Base-by-base conservation (phyloP, 2,113 vertebrate genomes). In the Bucco capensis region DNA sequence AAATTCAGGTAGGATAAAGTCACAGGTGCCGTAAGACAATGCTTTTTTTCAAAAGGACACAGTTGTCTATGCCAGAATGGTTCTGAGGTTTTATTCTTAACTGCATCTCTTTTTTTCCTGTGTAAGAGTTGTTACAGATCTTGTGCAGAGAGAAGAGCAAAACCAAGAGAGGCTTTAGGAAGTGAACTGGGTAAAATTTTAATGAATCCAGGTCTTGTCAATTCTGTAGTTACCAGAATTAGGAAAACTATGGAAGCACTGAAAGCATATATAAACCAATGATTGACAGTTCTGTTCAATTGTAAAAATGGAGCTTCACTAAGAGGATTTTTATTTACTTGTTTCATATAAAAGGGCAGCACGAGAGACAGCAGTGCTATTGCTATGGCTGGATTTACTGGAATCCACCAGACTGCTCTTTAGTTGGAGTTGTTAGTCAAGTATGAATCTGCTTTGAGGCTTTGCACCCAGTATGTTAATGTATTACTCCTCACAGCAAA, bases 311-410 rank as follows among this genome's bases (percentile, higher is more conserved):
- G 18, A 54, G 35, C 42, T 85, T 91, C 84, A 92, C 24, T 54
- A 74, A 56, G 50, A 46, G 25, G 46, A 61, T 64, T 92, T 88
- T 77, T 83, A 21, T 84, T 87, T 83, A 33, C 50, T 91, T 82
- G 31, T 69, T 92, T 89, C 62, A 89, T 76, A 56, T 66, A 73
- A 91, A 91, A 87, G n/a, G n/a, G 33, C 86, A 62, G 49, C 37
- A 77, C 33, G 70, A 76, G 31, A 28, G 70, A 53, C 35, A 62
- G 47, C 44, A n/a, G 5, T n/a, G 23, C 8, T 82, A 46, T n/a
- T n/a, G 38, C 19, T 19, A 49, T 60, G 18, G 44, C 31, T 62
- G 46, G n/a, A 66, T 62, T 93, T 86, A 72, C 31, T 86, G 76
- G 35, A 78, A 93, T 75, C 38, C 70, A 88, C 57, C 31, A 78